These are phyloP conservation scores for Sarcophaga rosellei DNA, from an alignment of 2,888 invertebrate species.

Conservation along the genomic window DNA sequence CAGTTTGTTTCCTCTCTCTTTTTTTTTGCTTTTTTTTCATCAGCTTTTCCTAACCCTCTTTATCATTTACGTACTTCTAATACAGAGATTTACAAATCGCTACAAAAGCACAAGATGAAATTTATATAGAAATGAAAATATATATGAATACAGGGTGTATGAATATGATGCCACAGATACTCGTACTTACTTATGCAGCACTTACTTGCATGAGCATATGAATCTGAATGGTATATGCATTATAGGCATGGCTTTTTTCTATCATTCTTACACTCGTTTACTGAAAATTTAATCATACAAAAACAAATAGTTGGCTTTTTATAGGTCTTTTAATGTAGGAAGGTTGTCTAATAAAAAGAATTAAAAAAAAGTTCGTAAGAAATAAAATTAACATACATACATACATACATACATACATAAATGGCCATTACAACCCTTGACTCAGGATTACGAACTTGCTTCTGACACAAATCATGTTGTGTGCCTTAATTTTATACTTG, in stretches of 20 bases:
- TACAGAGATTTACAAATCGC: slow-evolving; percentile 57
- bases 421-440: too few species aligned
- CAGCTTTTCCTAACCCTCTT: neutral
- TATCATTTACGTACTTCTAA: slow-evolving; percentile 26
- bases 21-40: neutral
- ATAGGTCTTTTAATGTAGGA: neutral
- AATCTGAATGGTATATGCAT: neutral
- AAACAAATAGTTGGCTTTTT: slow-evolving; percentile 12
- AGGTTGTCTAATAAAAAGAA: too few species aligned
- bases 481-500: too few species aligned
- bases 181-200: neutral
- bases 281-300: slow-evolving; percentile 20
- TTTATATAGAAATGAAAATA: slow-evolving; percentile 41
- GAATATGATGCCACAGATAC: neutral
- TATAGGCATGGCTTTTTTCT: neutral
- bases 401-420: too few species aligned
- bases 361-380: too few species aligned
- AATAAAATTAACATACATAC: too few species aligned
- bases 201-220: neutral
- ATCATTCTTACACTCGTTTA: neutral
- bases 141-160: slow-evolving; percentile 33
- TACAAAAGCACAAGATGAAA: slow-evolving; percentile 52
- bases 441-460: too few species aligned
- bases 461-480: too few species aligned
- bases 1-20: slow-evolving; percentile 41